These are phyloP conservation scores for Crotalus helleri DNA, from an alignment of 2,113 vertebrate species.

Conservation along the genomic window DNA sequence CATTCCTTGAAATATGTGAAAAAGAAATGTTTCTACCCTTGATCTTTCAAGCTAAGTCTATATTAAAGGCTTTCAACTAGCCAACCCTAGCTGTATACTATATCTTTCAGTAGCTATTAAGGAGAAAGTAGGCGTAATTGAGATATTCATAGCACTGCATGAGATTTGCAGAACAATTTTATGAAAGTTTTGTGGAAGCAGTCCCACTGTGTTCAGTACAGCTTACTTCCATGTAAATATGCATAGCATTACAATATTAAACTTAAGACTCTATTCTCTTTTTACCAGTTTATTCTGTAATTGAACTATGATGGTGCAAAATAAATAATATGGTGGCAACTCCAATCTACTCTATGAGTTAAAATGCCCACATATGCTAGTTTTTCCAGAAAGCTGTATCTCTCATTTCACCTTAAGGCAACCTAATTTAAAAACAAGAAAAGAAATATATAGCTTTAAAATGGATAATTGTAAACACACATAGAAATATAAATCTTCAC, in stretches of 20 bases:
- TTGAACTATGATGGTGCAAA: background rate
- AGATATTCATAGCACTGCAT: conserved; percentile 2
- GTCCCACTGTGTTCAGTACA: background rate
- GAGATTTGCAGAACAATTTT: background rate
- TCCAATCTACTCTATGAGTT: background rate
- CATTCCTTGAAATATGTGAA: conserved; percentile 29
- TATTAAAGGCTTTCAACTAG: background rate
- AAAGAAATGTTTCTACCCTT: conserved; percentile 2
- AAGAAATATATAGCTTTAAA: background rate
- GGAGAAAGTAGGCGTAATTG: background rate
- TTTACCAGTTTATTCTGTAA: background rate
- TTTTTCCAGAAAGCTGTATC: background rate
- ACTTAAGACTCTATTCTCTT: background rate
- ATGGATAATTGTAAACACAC: background rate
- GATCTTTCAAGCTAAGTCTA: background rate
- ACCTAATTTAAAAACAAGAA: background rate
- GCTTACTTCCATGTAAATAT: background rate
- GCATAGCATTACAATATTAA: background rate
- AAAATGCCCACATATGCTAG: background rate
- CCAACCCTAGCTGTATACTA: background rate
- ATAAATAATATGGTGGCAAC: background rate
- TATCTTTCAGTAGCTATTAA: conserved; percentile 1
- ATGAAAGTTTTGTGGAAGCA: background rate
- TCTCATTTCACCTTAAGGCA: background rate
- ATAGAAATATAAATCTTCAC: background rate